Conservation (phyloP, 2,797 vertebrate genomes). For the Adrianichthys oophorus region DNA sequence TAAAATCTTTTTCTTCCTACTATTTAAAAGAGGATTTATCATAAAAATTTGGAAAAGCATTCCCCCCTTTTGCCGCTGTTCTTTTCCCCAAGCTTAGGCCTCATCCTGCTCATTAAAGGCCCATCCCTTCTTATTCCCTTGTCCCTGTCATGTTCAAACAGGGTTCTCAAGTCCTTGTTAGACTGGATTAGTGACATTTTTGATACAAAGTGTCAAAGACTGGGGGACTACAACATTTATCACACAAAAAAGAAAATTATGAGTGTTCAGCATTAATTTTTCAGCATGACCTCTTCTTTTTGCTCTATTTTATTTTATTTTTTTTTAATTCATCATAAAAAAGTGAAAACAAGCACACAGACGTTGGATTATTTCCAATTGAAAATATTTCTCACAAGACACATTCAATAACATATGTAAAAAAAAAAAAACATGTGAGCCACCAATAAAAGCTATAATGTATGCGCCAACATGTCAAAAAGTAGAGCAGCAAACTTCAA, state of each 20-base stretch:
- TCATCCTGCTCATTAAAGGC: constrained; percentile 72
- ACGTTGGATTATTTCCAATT: no score
- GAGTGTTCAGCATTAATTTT: constrained; percentile 10
- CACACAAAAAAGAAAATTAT: constrained; percentile 22
- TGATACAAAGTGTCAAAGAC: constrained; percentile 60
- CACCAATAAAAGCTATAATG: neutral
- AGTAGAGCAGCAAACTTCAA: neutral
- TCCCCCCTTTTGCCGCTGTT: constrained; percentile 57
- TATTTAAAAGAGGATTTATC: constrained; percentile 64
- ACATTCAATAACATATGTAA: constrained; percentile 1
- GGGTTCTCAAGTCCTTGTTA: constrained; percentile 42
- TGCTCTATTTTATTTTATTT: no score
- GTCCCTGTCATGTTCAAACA: constrained; percentile 67
- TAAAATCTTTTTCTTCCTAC: constrained; percentile 22
- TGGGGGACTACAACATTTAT: constrained; percentile 39
- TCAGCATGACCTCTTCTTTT: no score
- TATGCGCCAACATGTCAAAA: neutral
- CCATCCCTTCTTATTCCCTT: constrained; percentile 46
- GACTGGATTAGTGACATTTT: constrained; percentile 65
- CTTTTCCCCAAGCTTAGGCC: constrained; percentile 59
- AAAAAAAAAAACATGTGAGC: neutral
- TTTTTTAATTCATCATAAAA: neutral
- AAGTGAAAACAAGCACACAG: no score
- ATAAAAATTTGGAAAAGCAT: constrained; percentile 74
- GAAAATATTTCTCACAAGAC: neutral